A percentile compares a stretch with the other conserved stretches of the same genome.
Conservation (phyloP, 2,113 vertebrate genomes). For the Ifrita kowaldi region DNA sequence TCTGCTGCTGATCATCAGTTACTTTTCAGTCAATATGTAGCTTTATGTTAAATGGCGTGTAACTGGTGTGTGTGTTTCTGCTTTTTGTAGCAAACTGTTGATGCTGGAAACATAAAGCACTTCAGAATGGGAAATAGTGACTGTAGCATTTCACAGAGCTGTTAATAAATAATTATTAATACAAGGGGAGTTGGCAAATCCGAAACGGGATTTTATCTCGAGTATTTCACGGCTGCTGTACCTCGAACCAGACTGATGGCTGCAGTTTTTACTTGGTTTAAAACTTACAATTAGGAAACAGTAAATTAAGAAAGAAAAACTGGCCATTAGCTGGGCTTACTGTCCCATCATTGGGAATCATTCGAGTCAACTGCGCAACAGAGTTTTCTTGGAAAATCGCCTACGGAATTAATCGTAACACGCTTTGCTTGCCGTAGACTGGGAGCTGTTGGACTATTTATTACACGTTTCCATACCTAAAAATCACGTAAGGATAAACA, state of each 20-base stretch:
- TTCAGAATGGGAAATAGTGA: background rate
- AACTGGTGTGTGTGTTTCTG: background rate
- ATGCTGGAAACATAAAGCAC: background rate
- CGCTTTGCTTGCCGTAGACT: background rate
- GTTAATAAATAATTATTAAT: rapidly evolving
- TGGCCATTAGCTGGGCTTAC: rapidly evolving
- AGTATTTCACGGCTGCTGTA: background rate
- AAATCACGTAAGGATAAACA: no score
- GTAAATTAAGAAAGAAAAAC: background rate
- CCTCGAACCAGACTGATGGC: background rate
- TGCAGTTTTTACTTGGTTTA: background rate
- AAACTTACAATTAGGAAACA: background rate
- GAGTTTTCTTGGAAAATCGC: background rate
- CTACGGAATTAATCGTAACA: rapidly evolving
- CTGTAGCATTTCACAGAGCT: background rate
- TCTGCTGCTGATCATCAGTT: rapidly evolving
- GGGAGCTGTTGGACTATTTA: background rate
- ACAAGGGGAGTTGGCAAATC: background rate
- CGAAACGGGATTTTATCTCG: background rate
- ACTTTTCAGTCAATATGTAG: background rate
- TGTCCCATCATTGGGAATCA: rapidly evolving
- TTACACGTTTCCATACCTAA: background rate
- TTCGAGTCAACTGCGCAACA: rapidly evolving
- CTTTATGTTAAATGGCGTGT: background rate
- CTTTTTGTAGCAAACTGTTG: background rate